phyloP scores from a whole-genome alignment of 2,888 invertebrate species.

The Panopea generosa region DNA sequence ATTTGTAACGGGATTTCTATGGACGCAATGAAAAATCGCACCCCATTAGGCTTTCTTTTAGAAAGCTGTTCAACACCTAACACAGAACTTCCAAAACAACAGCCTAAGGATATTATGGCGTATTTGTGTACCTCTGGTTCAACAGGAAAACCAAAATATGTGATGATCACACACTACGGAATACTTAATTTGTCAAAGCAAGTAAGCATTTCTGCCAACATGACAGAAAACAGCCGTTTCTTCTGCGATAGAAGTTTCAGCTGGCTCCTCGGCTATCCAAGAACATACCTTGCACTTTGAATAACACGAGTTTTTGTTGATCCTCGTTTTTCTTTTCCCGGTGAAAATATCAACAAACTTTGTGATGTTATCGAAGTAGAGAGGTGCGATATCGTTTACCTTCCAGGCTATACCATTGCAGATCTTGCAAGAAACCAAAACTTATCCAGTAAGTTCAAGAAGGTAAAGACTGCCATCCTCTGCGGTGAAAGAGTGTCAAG shows the following conservation, averaged over 20 bases:
- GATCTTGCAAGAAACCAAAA: slow-evolving; percentile 30
- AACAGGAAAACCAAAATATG: slow-evolving; percentile 49
- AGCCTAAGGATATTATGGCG: slow-evolving; percentile 45
- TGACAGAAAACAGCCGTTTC: slow-evolving; percentile 14
- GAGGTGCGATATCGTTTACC: slow-evolving; percentile 42
- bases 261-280: slow-evolving; percentile 51
- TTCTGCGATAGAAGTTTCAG: too few species aligned
- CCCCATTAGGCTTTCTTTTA: background rate
- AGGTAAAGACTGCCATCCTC: slow-evolving; percentile 22
- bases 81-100: slow-evolving; percentile 24
- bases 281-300: slow-evolving; percentile 41
- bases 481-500: slow-evolving; percentile 38
- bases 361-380: slow-evolving; percentile 47
- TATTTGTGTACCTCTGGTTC: slow-evolving; percentile 53
- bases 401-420: slow-evolving; percentile 51
- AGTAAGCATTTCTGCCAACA: background rate
- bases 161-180: slow-evolving; percentile 42
- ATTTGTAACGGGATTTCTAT: slow-evolving; percentile 22
- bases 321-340: slow-evolving; percentile 32
- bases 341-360: slow-evolving; percentile 28
- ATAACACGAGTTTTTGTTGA: slow-evolving; percentile 49
- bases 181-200: slow-evolving; percentile 35
- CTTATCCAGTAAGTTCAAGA: slow-evolving; percentile 23
- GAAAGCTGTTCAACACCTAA: background rate
- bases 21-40: background rate